phyloP scores from a whole-genome alignment of 1,140 invertebrate genomes.

The Meteorus sp. region DNA sequence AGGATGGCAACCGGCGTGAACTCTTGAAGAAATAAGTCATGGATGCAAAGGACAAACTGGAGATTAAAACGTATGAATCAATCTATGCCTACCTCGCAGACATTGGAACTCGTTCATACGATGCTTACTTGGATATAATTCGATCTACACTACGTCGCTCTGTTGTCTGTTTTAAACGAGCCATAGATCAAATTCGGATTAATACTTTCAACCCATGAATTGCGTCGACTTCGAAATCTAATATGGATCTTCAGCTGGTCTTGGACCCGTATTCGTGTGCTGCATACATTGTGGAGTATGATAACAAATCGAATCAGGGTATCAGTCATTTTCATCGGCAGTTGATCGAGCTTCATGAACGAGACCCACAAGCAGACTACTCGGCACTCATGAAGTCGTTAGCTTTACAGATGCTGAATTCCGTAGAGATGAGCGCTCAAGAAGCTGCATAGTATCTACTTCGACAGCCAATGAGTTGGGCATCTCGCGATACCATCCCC shows the following conservation, averaged over 20 bases:
- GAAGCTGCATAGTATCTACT: slow-evolving; percentile 37
- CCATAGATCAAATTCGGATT: not conserved
- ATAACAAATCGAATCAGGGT: slow-evolving; percentile 50
- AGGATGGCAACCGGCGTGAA: slow-evolving; percentile 11
- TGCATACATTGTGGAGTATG: slow-evolving; percentile 42
- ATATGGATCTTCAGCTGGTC: slow-evolving; percentile 51
- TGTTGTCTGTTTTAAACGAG: slow-evolving; percentile 31
- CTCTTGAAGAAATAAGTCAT: no score
- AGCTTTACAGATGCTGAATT: slow-evolving; percentile 35
- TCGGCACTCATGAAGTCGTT: slow-evolving; percentile 36
- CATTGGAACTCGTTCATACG: slow-evolving; percentile 35
- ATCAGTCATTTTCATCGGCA: slow-evolving; percentile 46
- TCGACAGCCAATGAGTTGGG: slow-evolving; percentile 25
- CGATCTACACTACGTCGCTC: slow-evolving; percentile 37
- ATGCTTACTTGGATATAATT: slow-evolving; percentile 42
- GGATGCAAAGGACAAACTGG: no score
- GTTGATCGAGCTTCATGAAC: slow-evolving; percentile 41
- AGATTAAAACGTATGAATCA: slow-evolving; percentile 26
- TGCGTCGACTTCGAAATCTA: slow-evolving; percentile 39
- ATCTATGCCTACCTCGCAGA: not conserved
- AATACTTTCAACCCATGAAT: slow-evolving; percentile 46
- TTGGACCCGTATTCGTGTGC: slow-evolving; percentile 48
- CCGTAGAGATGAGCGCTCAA: slow-evolving; percentile 36
- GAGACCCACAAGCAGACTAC: slow-evolving; percentile 44
- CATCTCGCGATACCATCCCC: slow-evolving; percentile 20